Base-by-base conservation (phyloP, 2,113 vertebrate genomes). In the Planiliza haematocheilus region DNA sequence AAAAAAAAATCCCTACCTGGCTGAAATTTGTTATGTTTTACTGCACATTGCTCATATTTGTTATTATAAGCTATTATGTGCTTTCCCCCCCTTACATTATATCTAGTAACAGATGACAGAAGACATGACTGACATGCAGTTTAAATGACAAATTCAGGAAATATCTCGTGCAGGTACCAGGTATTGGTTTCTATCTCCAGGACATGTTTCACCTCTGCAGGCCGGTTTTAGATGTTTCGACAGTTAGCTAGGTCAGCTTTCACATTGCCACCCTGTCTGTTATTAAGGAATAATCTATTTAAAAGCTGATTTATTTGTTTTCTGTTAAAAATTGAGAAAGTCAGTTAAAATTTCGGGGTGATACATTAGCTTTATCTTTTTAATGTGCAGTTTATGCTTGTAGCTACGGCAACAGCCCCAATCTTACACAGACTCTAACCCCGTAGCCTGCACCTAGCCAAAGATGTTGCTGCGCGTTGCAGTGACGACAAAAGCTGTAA, bases 91-190 rank as follows among this genome's bases (percentile, higher is more conserved):
- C n/a, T n/a, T 65, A 0, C 56, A 48, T 20, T 12, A 36, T 36
- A 24, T 38, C 18, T 24, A 62, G 30, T 48, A 51, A 30, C 39
- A 56, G 13, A 62, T 70, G 50, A 70, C 55, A 53, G 39, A 37
- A 51, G 50, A 66, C 39, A 30, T 34, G 42, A 16, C 24, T 73
- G 14, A 37, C 9, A 10, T 38, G 1, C 39, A 52, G 38, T 39
- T 55, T 53, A 30, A 52, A 10, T 57, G 39, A 1, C 14, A 13
- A 55, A 11, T 38, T 56, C 58, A 43, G 17, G 7, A 60, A 41
- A 39, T 72, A 24, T 76, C 17, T 20, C 8, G 51, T 50, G 13
- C 8, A 46, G 48, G 39, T 53, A 14, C 14, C 36, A 66, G 50
- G 55, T 43, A 8, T 14, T 8, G 20, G 42, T 51, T 18, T 45